Percentiles rank a stretch among this genome's conserved stretches.
phyloP scores from a whole-genome alignment of 2,113 vertebrate genomes.

The Polypterus bichir region DNA sequence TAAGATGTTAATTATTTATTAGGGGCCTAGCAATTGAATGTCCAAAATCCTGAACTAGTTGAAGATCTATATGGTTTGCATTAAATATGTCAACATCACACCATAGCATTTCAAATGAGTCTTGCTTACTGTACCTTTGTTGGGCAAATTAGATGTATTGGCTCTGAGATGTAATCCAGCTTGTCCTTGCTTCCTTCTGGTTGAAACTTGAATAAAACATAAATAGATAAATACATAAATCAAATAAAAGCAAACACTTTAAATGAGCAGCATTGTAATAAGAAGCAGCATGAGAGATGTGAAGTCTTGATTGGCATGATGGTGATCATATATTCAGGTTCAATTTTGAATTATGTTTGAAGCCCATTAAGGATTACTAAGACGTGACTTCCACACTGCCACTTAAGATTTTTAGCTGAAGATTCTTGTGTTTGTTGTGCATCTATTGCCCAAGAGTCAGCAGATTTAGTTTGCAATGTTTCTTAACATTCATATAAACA shows the following conservation, averaged over 20 bases:
- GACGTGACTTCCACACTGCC: too few relatives aligned
- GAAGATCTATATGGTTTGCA: background rate
- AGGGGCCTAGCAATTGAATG: too few relatives aligned
- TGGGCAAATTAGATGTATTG: conserved; percentile 54
- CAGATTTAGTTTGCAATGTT: too few relatives aligned
- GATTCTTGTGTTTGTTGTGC: too few relatives aligned
- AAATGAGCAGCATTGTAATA: background rate
- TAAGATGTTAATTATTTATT: too few relatives aligned
- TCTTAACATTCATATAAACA: too few relatives aligned
- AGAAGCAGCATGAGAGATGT: background rate
- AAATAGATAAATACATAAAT: background rate
- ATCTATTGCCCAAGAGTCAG: too few relatives aligned
- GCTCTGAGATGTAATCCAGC: conserved; percentile 46
- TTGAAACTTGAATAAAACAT: conserved; percentile 44
- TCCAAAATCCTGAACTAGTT: background rate
- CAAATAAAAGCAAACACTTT: background rate
- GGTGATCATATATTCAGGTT: too few relatives aligned
- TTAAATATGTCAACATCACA: background rate
- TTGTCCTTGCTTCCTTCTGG: conserved; percentile 44
- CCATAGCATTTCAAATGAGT: background rate
- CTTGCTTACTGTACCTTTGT: conserved; percentile 33
- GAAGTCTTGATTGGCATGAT: too few relatives aligned
- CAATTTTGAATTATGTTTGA: too few relatives aligned
- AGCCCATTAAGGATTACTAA: too few relatives aligned
- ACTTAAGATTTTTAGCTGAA: too few relatives aligned